phyloP scores from a whole-genome alignment of 2,888 invertebrate species.

The Cephalotes varians region DNA sequence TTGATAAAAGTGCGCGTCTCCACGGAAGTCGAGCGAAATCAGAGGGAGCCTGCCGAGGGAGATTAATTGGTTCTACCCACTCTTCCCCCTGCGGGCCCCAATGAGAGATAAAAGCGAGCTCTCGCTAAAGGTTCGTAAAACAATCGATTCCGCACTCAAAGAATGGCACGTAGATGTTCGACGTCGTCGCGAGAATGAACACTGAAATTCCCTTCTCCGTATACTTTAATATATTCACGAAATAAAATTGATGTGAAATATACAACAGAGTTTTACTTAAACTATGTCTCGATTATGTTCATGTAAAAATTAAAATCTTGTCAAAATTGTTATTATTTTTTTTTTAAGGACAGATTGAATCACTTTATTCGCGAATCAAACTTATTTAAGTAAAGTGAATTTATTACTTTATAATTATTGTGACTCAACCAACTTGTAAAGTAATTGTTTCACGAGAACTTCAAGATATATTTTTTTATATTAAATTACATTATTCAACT shows the following conservation, averaged over 20 bases:
- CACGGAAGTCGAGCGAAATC: conserved; percentile 67
- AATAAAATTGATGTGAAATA: not conserved
- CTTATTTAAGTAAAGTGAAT: not conserved
- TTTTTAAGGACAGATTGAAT: not conserved
- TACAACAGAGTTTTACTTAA: not conserved
- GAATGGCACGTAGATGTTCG: not conserved
- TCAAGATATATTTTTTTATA: not conserved
- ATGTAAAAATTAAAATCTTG: not conserved
- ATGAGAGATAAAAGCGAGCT: conserved; percentile 59
- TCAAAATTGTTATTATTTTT: not conserved
- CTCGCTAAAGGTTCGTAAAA: conserved; percentile 69
- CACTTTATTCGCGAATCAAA: not conserved
- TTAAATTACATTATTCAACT: conserved; percentile 9
- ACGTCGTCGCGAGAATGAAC: not conserved
- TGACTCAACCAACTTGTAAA: not conserved
- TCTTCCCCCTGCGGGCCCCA: conserved; percentile 50
- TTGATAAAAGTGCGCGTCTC: conserved; percentile 69
- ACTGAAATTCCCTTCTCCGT: not conserved
- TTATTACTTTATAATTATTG: not conserved
- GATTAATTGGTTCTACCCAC: conserved; percentile 69
- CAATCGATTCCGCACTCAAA: conserved; percentile 24
- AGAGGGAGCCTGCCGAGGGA: conserved; percentile 65
- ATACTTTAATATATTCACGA: not conserved
- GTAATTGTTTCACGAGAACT: not conserved
- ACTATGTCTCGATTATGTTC: not conserved